phyloP scores from a whole-genome alignment of 2,888 invertebrate genomes.

The Acleris literana region DNA sequence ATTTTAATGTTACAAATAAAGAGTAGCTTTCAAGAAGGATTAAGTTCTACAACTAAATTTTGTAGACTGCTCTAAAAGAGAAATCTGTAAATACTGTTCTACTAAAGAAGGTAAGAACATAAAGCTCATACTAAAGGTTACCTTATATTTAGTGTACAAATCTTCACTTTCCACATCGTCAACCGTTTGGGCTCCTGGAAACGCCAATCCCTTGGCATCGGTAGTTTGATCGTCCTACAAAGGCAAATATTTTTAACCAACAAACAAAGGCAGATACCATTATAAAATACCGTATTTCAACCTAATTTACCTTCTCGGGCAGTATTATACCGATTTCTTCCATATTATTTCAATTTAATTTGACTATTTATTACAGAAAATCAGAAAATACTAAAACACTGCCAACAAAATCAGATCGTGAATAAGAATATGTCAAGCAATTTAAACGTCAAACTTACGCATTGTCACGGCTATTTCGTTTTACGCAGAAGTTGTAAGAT shows the following conservation, averaged over 20 bases:
- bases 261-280: neutral
- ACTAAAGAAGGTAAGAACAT: too few relatives aligned
- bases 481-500: conserved; percentile 17
- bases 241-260: conserved; percentile 34
- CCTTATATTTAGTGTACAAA: conserved; percentile 97
- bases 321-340: conserved; percentile 92
- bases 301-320: conserved; percentile 89
- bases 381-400: conserved; percentile 29
- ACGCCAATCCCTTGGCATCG: conserved; percentile 86
- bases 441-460: conserved; percentile 49
- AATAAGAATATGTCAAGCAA: conserved; percentile 37
- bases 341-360: conserved; percentile 75
- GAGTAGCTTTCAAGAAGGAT: too few relatives aligned
- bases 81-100: too few relatives aligned
- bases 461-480: conserved; percentile 52
- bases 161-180: conserved; percentile 96
- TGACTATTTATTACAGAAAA: conserved; percentile 26
- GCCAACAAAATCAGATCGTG: conserved; percentile 32
- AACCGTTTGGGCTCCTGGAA: conserved; percentile 87
- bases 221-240: conserved; percentile 85
- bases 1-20: too few relatives aligned
- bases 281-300: neutral
- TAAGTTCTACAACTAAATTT: too few relatives aligned
- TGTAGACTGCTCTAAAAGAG: too few relatives aligned
- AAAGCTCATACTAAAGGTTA: conserved; percentile 59